These are phyloP conservation scores for Solea solea DNA, from an alignment of 2,113 vertebrate species.

Conservation along the genomic window DNA sequence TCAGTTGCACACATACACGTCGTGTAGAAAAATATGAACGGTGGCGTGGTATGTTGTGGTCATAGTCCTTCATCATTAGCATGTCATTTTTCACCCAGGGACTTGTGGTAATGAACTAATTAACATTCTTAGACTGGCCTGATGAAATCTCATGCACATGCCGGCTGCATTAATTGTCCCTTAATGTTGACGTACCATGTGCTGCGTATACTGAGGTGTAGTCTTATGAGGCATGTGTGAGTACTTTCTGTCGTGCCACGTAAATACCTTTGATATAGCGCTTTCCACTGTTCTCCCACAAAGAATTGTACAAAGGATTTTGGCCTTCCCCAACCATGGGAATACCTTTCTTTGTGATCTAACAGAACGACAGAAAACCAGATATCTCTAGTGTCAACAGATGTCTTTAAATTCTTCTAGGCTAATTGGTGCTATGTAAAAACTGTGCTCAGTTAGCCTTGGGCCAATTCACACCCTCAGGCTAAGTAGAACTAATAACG, in stretches of 20 bases:
- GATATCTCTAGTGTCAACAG: constrained; percentile 35
- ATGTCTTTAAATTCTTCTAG: constrained; percentile 50
- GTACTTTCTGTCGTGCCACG: background rate
- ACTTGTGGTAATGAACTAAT: constrained; percentile 51
- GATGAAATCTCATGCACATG: constrained; percentile 54
- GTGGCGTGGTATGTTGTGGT: constrained; percentile 10
- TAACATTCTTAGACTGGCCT: constrained; percentile 46
- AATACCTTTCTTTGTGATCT: constrained; percentile 37
- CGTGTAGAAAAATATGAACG: background rate
- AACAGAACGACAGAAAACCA: constrained; percentile 36
- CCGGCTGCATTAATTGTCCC: constrained; percentile 17
- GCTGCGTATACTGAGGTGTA: constrained; percentile 21
- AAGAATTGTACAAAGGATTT: background rate
- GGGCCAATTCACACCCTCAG: constrained; percentile 48
- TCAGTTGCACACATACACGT: background rate
- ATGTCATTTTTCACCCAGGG: constrained; percentile 40
- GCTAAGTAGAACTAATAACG: constrained; percentile 51
- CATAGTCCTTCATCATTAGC: constrained; percentile 15
- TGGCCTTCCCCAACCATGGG: constrained; percentile 26
- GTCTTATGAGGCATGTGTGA: constrained; percentile 1
- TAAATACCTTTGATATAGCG: background rate
- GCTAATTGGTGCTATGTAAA: constrained; percentile 60
- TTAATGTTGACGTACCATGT: constrained; percentile 19
- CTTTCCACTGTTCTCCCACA: background rate
- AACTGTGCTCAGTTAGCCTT: constrained; percentile 47